Percentiles rank a stretch among this genome's conserved stretches.
Conservation (phyloP, 2,797 vertebrate genomes). For the Eleutherodactylus coqui region DNA sequence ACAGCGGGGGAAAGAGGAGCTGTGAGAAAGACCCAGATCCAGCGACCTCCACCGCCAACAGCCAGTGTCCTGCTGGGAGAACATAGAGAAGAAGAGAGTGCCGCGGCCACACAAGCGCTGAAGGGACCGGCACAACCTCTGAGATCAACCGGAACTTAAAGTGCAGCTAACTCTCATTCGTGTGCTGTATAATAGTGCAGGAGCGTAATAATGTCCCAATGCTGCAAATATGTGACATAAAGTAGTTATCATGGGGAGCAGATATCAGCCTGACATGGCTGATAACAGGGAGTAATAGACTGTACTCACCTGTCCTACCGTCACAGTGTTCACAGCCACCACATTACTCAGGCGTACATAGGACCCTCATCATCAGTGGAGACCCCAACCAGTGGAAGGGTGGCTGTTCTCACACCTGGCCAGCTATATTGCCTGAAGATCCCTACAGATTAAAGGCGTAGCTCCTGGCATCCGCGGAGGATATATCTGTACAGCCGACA, state of each 20-base stretch:
- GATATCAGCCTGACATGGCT: background rate
- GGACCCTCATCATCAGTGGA: too few species aligned
- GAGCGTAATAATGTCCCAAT: background rate
- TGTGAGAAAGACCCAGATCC: conserved; percentile 80
- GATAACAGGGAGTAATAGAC: background rate
- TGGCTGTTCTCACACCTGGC: too few species aligned
- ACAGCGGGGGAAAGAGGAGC: conserved; percentile 74
- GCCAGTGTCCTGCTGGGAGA: conserved; percentile 74
- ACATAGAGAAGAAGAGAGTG: conserved; percentile 58
- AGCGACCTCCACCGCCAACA: conserved; percentile 75
- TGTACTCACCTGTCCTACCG: too few species aligned
- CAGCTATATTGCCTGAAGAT: too few species aligned
- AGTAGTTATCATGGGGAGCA: too few species aligned
- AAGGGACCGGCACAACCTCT: background rate
- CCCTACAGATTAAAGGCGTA: too few species aligned
- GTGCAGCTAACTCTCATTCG: background rate
- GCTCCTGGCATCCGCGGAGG: too few species aligned
- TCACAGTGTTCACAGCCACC: too few species aligned
- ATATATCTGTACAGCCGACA: too few species aligned
- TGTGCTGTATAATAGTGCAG: background rate
- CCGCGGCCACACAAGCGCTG: background rate
- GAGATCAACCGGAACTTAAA: too few species aligned
- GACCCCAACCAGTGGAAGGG: too few species aligned
- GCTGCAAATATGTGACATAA: background rate
- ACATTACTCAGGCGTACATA: too few species aligned